Conservation (phyloP, 2,888 invertebrate genomes). For the Sphaeridia pumilis region DNA sequence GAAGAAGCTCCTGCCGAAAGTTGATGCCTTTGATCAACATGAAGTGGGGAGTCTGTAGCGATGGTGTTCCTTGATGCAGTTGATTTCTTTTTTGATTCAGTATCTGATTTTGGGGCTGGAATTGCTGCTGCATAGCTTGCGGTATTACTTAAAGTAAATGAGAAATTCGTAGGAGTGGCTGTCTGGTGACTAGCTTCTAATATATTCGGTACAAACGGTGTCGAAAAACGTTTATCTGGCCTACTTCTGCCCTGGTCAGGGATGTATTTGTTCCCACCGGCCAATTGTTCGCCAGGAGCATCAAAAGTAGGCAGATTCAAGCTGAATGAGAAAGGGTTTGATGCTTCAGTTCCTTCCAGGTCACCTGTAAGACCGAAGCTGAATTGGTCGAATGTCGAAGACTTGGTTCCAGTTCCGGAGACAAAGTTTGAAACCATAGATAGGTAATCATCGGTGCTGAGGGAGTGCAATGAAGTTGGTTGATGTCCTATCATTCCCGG, state of each 20-base stretch:
- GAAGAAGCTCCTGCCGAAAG: no score
- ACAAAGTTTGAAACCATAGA: not conserved
- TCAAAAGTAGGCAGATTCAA: not conserved
- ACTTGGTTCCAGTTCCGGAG: not conserved
- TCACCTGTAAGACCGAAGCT: not conserved
- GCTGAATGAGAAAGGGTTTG: constrained; percentile 11
- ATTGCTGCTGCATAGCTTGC: not conserved
- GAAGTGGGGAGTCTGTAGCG: no score
- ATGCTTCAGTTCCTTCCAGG: constrained; percentile 1
- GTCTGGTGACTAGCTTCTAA: no score
- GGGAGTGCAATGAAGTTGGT: no score
- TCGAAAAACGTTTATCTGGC: no score
- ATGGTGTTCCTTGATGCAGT: no score
- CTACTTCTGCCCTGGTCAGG: not conserved
- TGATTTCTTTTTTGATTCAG: not conserved
- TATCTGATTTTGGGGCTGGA: not conserved
- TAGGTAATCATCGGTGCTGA: not conserved
- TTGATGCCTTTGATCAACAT: no score
- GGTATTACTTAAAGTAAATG: no score
- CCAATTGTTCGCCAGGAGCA: not conserved
- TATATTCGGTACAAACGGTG: no score
- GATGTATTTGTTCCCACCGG: not conserved
- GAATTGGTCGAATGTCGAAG: not conserved
- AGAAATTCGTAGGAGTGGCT: no score
- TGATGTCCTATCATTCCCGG: no score